Percentiles rank a stretch among this genome's conserved stretches.
Conservation (phyloP, 2,888 invertebrate genomes). For the Andricus quercusramuli region DNA sequence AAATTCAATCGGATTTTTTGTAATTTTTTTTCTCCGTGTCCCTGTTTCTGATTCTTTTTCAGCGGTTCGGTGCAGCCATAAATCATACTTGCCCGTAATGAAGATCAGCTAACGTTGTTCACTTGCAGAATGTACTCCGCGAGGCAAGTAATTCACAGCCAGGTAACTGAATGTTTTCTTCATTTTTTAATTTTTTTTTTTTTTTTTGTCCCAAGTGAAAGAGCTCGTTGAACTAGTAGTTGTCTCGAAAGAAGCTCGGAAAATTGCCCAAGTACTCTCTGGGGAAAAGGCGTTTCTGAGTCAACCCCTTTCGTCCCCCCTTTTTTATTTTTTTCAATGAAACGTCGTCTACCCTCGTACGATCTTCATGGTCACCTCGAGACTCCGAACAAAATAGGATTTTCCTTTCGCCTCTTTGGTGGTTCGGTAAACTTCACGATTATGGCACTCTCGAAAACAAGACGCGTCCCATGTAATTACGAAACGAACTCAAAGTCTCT, state of each 20-base stretch:
- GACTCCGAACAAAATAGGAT: conserved; percentile 34
- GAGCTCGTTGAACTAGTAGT: conserved; percentile 46
- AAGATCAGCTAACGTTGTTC: conserved; percentile 34
- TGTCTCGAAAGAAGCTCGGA: conserved; percentile 45
- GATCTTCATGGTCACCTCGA: conserved; percentile 37
- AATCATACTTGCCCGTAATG: neutral
- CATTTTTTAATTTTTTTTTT: too few relatives aligned
- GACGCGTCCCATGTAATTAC: conserved; percentile 1
- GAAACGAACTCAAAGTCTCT: neutral
- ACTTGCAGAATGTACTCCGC: conserved; percentile 44
- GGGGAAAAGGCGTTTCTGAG: conserved; percentile 50
- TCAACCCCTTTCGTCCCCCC: conserved; percentile 44
- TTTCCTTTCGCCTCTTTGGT: conserved; percentile 14
- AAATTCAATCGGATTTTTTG: neutral
- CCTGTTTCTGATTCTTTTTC: neutral
- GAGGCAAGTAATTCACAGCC: conserved; percentile 49
- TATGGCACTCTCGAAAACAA: conserved; percentile 18
- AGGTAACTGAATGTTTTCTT: conserved; percentile 48
- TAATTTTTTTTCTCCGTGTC: neutral
- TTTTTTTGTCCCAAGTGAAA: conserved; percentile 44
- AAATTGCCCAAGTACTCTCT: conserved; percentile 54
- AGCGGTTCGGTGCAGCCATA: neutral
- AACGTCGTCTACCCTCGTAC: conserved; percentile 30
- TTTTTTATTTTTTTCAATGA: conserved; percentile 35
- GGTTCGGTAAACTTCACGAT: conserved; percentile 27